Percentiles rank a stretch among this genome's conserved stretches.
phyloP scores from a whole-genome alignment of 2,888 invertebrate genomes.

The Amphipoea oculea region DNA sequence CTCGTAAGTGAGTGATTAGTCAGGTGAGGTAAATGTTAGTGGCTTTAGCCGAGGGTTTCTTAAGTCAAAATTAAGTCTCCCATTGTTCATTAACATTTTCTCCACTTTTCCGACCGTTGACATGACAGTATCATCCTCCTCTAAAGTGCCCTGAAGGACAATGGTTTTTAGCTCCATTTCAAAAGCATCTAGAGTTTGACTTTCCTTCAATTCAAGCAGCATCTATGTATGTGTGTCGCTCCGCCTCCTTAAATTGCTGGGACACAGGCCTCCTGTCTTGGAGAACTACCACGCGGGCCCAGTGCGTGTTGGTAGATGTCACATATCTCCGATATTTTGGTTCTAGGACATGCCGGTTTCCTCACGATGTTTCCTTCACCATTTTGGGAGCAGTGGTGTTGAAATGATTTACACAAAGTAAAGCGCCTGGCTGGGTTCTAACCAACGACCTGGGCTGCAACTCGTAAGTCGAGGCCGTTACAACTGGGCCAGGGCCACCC shows the following conservation, averaged over 20 bases:
- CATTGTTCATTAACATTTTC: not conserved
- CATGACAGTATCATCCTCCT: not conserved
- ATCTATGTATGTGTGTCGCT: not conserved
- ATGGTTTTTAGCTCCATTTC: not conserved
- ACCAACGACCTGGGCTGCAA: no score
- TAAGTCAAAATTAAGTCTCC: not conserved
- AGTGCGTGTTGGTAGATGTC: no score
- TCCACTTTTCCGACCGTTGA: not conserved
- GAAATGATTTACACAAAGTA: no score
- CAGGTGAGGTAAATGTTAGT: conserved; percentile 10
- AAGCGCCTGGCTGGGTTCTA: no score
- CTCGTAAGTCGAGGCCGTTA: no score
- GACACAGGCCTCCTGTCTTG: not conserved
- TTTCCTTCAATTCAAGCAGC: not conserved
- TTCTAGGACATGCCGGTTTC: no score
- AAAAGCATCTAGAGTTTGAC: not conserved
- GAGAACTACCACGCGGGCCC: no score
- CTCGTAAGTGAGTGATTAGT: conserved; percentile 20
- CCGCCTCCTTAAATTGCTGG: no score
- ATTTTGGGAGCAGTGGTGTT: no score
- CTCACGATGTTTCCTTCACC: no score
- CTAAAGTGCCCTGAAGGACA: not conserved
- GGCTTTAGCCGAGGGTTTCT: not conserved
- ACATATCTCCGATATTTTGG: no score
- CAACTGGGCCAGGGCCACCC: no score